Percentiles rank a stretch among this genome's conserved stretches.
phyloP scores from a whole-genome alignment of 2,113 vertebrate genomes.

The Crotophaga sulcirostris region DNA sequence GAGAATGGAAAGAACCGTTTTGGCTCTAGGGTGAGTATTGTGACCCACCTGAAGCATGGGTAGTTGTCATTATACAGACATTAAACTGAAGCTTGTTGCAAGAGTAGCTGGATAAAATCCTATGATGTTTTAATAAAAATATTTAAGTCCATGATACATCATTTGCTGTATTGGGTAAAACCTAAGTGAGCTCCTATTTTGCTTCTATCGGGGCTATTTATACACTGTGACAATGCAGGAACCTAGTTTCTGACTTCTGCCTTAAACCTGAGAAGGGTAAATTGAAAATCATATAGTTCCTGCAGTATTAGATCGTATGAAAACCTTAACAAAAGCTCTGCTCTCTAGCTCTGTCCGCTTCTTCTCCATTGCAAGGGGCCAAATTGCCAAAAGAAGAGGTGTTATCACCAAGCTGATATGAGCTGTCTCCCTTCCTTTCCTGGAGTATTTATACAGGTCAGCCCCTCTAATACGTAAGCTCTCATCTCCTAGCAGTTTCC shows the following conservation, averaged over 20 bases:
- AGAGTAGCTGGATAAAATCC: neutral
- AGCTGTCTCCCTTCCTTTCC: neutral
- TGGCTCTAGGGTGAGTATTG: neutral
- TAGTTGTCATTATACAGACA: neutral
- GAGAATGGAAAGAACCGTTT: constrained; percentile 17
- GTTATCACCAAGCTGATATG: neutral
- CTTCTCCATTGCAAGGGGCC: neutral
- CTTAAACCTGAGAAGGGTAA: neutral
- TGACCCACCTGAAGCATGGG: neutral
- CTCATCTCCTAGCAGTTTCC: neutral
- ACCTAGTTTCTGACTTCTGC: constrained; percentile 27
- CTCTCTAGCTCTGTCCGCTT: neutral
- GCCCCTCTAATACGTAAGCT: neutral
- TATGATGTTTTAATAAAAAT: neutral
- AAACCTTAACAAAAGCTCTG: neutral
- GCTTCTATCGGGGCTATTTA: constrained; percentile 42
- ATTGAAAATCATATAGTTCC: neutral
- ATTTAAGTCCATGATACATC: neutral
- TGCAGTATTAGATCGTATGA: neutral
- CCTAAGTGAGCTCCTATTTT: neutral
- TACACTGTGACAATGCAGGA: constrained; percentile 20
- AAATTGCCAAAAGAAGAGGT: neutral
- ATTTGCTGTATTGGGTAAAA: neutral
- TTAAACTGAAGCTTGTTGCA: neutral
- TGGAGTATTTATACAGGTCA: neutral